Evolutionary conservation across 2,888 invertebrate genomes (phyloP).

Genomic region (Neria commutata): DNA sequence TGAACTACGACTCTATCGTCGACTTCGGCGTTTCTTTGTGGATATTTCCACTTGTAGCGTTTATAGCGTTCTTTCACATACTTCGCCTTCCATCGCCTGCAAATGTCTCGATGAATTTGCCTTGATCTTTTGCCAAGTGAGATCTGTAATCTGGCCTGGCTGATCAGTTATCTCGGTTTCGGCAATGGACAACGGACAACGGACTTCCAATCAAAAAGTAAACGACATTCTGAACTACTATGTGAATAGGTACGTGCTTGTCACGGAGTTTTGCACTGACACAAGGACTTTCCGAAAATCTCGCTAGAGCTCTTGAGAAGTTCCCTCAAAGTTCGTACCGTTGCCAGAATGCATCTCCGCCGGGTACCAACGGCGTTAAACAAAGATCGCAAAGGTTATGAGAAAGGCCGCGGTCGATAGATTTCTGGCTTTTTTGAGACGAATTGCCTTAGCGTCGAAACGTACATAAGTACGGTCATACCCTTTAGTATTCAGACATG

Average conservation of each 20-base stretch:
- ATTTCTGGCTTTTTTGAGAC: constrained; percentile 17
- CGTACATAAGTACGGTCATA: not conserved
- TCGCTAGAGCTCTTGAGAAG: constrained; percentile 10
- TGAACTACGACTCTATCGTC: constrained; percentile 1
- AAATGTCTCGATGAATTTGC: constrained; percentile 22
- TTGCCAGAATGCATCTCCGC: constrained; percentile 19
- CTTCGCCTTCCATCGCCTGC: constrained; percentile 24
- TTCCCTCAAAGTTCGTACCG: constrained; percentile 26
- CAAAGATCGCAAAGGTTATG: constrained; percentile 21
- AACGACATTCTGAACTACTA: no score
- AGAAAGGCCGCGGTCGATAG: constrained; percentile 21
- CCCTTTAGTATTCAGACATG: constrained; percentile 3
- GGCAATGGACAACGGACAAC: constrained; percentile 1
- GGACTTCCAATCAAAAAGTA: constrained; percentile 19
- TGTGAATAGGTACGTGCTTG: no score
- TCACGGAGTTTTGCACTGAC: no score
- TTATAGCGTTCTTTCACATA: constrained; percentile 24
- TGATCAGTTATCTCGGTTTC: constrained; percentile 3
- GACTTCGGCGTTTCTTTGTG: not conserved
- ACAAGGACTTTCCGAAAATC: constrained; percentile 7
- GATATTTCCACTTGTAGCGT: constrained; percentile 21
- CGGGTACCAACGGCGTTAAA: constrained; percentile 15
- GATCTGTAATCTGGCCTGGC: no score
- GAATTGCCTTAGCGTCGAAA: constrained; percentile 19
- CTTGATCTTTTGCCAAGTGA: constrained; percentile 18